These are phyloP conservation scores for Drosophila repleta DNA, from an alignment of 1,140 invertebrate genomes.

Conservation along the genomic window DNA sequence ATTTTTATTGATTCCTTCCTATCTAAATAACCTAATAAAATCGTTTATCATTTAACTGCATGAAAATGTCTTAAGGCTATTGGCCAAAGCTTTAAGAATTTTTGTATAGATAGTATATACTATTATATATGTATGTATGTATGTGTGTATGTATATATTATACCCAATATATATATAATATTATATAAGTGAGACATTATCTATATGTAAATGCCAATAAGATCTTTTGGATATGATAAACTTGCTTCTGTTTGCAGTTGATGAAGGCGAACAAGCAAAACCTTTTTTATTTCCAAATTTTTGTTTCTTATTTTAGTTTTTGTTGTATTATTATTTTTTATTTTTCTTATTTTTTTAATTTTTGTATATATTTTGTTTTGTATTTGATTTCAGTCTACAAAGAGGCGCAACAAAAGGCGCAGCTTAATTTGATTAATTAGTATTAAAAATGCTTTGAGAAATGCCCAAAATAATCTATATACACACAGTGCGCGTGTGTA, in stretches of 20 bases:
- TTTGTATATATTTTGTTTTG: constrained; percentile 4
- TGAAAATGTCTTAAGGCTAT: too few species aligned
- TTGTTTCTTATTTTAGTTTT: constrained; percentile 1
- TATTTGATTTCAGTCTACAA: constrained; percentile 30
- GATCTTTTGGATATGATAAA: background rate
- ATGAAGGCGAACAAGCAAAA: constrained; percentile 2
- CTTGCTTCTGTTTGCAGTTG: constrained; percentile 7
- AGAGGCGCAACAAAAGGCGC: constrained; percentile 60
- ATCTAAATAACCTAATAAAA: too few species aligned
- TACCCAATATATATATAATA: background rate
- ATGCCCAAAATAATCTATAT: constrained; percentile 37
- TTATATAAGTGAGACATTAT: constrained; percentile 3
- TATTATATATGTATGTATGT: too few species aligned
- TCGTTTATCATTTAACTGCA: too few species aligned
- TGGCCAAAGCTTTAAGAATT: too few species aligned
- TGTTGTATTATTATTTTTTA: too few species aligned
- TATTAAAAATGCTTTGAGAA: constrained; percentile 65
- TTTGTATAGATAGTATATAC: too few species aligned
- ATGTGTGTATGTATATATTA: background rate
- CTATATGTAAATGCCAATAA: constrained; percentile 1
- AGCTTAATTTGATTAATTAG: constrained; percentile 81
- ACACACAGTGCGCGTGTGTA: constrained; percentile 3
- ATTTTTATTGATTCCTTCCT: too few species aligned
- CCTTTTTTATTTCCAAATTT: constrained; percentile 8
- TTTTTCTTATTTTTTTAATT: too few species aligned